Conservation (phyloP, 2,888 invertebrate species). For the Aphodius granarius region DNA sequence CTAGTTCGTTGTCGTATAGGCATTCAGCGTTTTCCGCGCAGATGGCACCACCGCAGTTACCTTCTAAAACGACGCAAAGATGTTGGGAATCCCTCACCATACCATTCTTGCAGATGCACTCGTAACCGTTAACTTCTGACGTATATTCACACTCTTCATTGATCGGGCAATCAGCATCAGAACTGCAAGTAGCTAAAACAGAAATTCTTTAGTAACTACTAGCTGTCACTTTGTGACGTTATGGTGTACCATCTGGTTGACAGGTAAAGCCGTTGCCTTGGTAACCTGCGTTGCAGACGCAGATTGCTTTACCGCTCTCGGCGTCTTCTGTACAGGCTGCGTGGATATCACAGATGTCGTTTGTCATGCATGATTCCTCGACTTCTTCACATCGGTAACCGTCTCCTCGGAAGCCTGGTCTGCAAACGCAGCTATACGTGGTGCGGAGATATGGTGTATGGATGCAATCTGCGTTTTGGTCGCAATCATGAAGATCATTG, state of each 20-base stretch:
- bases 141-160: constrained; percentile 75
- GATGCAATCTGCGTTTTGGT: constrained; percentile 78
- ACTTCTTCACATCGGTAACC: constrained; percentile 57
- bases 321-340: constrained; percentile 58
- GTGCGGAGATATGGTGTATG: constrained; percentile 70
- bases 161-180: constrained; percentile 67
- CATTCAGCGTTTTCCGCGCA: constrained; percentile 75
- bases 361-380: constrained; percentile 52
- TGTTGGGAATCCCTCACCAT: constrained; percentile 67
- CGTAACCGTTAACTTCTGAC: constrained; percentile 59
- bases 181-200: constrained; percentile 59
- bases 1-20: constrained; percentile 66
- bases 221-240: neutral
- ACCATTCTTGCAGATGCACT: constrained; percentile 79
- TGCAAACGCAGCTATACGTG: constrained; percentile 65
- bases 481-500: constrained; percentile 76
- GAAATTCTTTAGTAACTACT: neutral
- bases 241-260: constrained; percentile 23
- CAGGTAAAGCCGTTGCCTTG: constrained; percentile 58
- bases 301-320: constrained; percentile 49
- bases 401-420: constrained; percentile 57
- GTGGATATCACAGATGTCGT: constrained; percentile 63
- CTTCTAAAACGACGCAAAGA: constrained; percentile 60
- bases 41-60: constrained; percentile 63
- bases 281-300: constrained; percentile 58